Base-by-base conservation (phyloP, 2,797 vertebrate species). In the Myotis daubentonii region DNA sequence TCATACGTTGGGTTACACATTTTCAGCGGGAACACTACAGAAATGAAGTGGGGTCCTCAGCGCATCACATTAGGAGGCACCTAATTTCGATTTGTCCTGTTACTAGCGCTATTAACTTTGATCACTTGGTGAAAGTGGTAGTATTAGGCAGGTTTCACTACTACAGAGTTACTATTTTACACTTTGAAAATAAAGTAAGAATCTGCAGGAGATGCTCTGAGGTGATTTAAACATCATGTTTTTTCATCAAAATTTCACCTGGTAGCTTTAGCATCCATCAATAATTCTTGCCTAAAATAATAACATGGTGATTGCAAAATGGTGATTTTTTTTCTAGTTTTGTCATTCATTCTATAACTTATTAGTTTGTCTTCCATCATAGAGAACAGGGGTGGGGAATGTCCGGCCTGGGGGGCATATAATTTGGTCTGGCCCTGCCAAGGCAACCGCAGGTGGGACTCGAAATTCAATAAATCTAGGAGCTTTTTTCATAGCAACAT, bases 261-360 rank as follows among this genome's bases (percentile, higher is more conserved):
- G 70, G 16, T 78, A n/a, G 20, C 23, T 87, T 92, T 53, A 83
- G 60, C 57, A 82, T 62, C 33, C 16, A 36, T 57, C 57, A 38
- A 62, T n/a, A 60, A 74, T 78, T 72, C 65, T 86, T 93, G 25
- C 62, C 81, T 90, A 28, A 86, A 78, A 78, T 22, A 75, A 75
- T 72, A 87, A 33, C 22, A 55, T 41, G n/a, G 47, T 78, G 23
- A 82, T 4, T 65, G 25, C n/a, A 83, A 84, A 83, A 72, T 23
- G 33, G 47, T 93, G 62, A 74, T n/a, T 70, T 79, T n/a, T n/a
- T 94, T 95, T 44, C 76, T 89, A 38, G 72, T 41, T 95, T 65
- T 87, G 36, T 70, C 25, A 47, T 75, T 87, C 17, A 71, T 87
- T 72, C 65, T 20, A 4, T 71, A 76, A 81, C 19, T 47, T 86